Percentiles rank a stretch among this genome's conserved stretches.
Evolutionary conservation across 2,113 vertebrate species (phyloP).

Genomic region (Ranitomeya imitator): DNA sequence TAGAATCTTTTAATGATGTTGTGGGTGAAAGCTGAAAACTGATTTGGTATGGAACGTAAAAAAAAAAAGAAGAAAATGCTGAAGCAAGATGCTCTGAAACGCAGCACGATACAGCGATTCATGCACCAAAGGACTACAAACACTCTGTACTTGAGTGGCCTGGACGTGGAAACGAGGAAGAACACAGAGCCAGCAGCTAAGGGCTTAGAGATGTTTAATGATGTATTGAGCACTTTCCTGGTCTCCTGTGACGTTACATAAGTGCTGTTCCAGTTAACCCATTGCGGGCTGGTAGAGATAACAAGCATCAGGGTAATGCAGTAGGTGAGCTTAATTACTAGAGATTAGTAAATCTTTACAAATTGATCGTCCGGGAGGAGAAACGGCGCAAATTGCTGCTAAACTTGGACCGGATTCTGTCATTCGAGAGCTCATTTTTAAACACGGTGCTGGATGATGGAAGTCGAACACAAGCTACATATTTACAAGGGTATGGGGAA

Average conservation of each 20-base stretch:
- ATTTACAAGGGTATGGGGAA: not conserved
- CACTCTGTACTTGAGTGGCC: conserved; percentile 18
- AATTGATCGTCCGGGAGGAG: not conserved
- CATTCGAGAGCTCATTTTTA: not conserved
- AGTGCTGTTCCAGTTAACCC: conserved; percentile 27
- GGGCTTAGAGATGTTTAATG: conserved; percentile 50
- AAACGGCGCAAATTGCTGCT: not conserved
- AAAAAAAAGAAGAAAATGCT: conserved; percentile 19
- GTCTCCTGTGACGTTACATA: conserved; percentile 55
- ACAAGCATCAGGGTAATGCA: not conserved
- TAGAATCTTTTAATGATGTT: not conserved
- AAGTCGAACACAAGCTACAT: not conserved
- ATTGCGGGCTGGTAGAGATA: not conserved
- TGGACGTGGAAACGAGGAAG: conserved; percentile 11
- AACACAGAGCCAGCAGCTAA: conserved; percentile 37
- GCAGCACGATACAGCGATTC: not conserved
- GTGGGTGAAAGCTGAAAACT: conserved; percentile 6
- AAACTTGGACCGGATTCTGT: not conserved
- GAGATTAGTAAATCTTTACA: not conserved
- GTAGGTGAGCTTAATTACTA: not conserved
- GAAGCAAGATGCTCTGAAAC: conserved; percentile 15
- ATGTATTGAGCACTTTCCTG: conserved; percentile 50
- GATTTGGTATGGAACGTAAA: not conserved
- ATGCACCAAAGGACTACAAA: conserved; percentile 16
- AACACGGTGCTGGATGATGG: not conserved